Conservation (phyloP, 1,140 invertebrate species). For the Trichonephila inaurata region DNA sequence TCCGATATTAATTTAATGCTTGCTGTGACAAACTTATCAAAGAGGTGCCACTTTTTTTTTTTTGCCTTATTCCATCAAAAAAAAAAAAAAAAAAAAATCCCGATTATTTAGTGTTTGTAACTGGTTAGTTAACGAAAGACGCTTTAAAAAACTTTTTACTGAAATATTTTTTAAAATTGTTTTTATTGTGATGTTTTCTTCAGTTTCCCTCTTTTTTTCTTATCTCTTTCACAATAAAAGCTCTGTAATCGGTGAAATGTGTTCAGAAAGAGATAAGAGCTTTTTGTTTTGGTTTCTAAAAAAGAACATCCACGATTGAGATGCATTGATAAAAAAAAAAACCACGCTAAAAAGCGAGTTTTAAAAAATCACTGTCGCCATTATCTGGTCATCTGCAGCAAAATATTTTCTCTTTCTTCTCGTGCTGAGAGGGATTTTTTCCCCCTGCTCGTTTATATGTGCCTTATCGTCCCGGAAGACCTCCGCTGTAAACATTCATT, state of each 20-base stretch:
- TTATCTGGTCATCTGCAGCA: constrained; percentile 15
- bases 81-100: too few species aligned
- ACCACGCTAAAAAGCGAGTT: not conserved
- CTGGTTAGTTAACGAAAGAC: too few species aligned
- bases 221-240: not conserved
- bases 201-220: not conserved
- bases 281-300: not conserved
- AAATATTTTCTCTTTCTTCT: not conserved
- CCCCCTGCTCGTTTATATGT: not conserved
- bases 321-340: not conserved
- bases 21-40: too few species aligned
- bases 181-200: too few species aligned
- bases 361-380: not conserved
- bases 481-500: not conserved
- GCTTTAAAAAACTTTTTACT: too few species aligned
- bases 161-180: too few species aligned
- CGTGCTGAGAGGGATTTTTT: not conserved
- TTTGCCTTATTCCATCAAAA: too few species aligned
- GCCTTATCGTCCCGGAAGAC: not conserved
- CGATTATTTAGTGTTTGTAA: too few species aligned
- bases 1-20: too few species aligned
- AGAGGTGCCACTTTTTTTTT: too few species aligned
- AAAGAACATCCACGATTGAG: not conserved
- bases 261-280: not conserved
- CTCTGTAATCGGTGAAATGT: not conserved